Evolutionary conservation across 2,888 invertebrate species (phyloP).

Genomic region (Agriopis leucophaearia): DNA sequence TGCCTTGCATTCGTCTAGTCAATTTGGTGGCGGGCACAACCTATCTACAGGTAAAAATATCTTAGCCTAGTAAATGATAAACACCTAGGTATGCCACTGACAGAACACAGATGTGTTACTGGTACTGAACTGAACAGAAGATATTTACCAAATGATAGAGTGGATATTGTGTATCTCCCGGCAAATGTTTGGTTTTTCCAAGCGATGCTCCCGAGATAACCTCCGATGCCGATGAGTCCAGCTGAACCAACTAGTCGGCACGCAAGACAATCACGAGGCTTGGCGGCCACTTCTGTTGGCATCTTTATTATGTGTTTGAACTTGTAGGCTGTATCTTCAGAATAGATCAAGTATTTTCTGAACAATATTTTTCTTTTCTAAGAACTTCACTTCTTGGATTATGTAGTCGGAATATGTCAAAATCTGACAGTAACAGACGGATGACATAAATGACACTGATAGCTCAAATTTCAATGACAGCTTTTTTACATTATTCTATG

Average conservation of each 20-base stretch:
- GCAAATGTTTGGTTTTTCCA: conserved; percentile 81
- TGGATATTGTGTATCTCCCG: conserved; percentile 76
- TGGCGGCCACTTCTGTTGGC: conserved; percentile 66
- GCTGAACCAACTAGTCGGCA: conserved; percentile 87
- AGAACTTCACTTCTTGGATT: not conserved
- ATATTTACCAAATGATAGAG: conserved; percentile 78
- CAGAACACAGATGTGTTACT: conserved; percentile 1
- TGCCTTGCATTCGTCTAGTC: too few relatives aligned
- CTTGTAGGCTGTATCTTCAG: not conserved
- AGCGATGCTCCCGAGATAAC: conserved; percentile 85
- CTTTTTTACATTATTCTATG: too few relatives aligned
- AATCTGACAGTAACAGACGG: too few relatives aligned
- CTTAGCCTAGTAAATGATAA: not conserved
- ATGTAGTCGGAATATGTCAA: too few relatives aligned
- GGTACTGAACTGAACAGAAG: not conserved
- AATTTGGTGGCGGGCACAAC: too few relatives aligned
- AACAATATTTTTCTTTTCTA: not conserved
- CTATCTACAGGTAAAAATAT: too few relatives aligned
- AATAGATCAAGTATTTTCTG: conserved; percentile 44
- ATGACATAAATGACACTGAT: too few relatives aligned
- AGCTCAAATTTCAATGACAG: too few relatives aligned
- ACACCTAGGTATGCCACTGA: not conserved
- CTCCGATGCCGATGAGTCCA: conserved; percentile 88
- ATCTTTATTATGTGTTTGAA: conserved; percentile 46
- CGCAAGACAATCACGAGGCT: conserved; percentile 84